These are phyloP conservation scores for Mormyrus iriodes DNA, from an alignment of 2,113 vertebrate species.

Conservation along the genomic window DNA sequence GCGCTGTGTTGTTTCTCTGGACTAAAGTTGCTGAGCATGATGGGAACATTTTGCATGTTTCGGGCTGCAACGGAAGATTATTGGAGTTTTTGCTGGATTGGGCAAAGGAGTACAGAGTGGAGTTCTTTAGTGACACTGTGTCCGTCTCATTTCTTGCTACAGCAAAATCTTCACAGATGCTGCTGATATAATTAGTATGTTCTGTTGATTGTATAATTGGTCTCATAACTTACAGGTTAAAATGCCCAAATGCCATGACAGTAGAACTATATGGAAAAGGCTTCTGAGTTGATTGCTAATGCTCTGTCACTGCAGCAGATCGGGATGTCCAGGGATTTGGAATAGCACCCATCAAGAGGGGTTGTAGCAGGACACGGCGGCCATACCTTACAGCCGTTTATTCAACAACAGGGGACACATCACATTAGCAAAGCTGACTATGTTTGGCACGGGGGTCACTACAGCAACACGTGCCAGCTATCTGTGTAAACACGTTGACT, in stretches of 20 bases:
- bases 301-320: background rate
- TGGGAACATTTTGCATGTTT: background rate
- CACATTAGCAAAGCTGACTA: background rate
- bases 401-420: background rate
- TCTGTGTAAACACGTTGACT: background rate
- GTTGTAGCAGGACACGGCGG: background rate
- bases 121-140: background rate
- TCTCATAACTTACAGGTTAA: background rate
- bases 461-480: background rate
- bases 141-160: background rate
- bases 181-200: background rate
- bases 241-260: background rate
- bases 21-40: background rate
- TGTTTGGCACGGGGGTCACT: background rate
- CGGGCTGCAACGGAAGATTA: background rate
- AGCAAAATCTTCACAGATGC: background rate
- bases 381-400: background rate
- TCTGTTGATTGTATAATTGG: background rate
- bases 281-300: background rate
- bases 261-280: background rate
- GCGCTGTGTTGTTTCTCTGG: background rate
- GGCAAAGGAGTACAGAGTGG: background rate
- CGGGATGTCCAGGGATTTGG: background rate
- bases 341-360: background rate
- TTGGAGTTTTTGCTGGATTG: background rate